Conservation (phyloP, 1,140 invertebrate species). For the Sinonovacula constricta region DNA sequence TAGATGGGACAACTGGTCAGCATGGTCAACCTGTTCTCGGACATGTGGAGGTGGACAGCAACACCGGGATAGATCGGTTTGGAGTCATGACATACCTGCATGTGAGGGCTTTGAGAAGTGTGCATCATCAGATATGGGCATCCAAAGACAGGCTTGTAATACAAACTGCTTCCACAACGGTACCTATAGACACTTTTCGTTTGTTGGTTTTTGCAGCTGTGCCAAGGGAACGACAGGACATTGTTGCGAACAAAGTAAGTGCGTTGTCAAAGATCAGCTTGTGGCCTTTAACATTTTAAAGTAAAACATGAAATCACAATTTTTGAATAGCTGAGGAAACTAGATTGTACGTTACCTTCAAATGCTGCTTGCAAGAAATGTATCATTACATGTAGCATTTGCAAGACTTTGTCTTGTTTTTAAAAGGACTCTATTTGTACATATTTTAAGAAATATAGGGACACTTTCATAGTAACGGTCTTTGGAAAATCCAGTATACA, state of each 20-base stretch:
- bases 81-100: neutral
- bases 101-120: slow-evolving; percentile 20
- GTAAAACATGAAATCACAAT: neutral
- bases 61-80: neutral
- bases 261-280: neutral
- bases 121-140: neutral
- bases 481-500: no score
- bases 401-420: neutral
- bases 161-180: neutral
- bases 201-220: neutral
- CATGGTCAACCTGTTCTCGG: no score
- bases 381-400: no score
- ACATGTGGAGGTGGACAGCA: no score
- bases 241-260: slow-evolving; percentile 3
- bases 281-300: neutral
- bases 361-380: neutral
- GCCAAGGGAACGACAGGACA: neutral
- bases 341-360: neutral
- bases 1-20: no score
- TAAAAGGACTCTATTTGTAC: neutral
- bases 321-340: neutral
- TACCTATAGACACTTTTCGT: neutral
- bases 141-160: neutral
- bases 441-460: no score
- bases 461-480: no score